These are phyloP conservation scores for Lycopodina hypogea DNA, from an alignment of 37 sponge, comb jelly and placozoan genomes.

Conservation along the genomic window DNA sequence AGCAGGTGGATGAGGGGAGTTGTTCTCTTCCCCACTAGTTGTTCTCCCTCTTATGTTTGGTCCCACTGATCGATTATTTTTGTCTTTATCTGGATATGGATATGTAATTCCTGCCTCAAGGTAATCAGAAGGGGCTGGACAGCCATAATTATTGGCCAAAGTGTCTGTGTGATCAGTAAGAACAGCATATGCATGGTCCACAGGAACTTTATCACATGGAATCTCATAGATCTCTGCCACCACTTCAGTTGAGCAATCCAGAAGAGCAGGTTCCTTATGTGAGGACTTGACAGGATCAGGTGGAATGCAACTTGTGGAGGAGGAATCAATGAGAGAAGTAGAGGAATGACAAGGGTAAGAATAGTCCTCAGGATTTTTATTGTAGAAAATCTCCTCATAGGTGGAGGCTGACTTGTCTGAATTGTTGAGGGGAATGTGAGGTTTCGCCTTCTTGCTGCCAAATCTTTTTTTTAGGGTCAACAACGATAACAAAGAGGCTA, in stretches of 20 bases:
- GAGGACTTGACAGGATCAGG: too few relatives aligned
- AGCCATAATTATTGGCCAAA: background rate
- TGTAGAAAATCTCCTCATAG: conserved; percentile 3
- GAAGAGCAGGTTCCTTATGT: too few relatives aligned
- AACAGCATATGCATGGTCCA: too few relatives aligned
- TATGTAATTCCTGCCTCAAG: background rate
- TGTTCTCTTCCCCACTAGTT: background rate
- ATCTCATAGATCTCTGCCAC: too few relatives aligned
- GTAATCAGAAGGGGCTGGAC: background rate
- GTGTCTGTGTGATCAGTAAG: too few relatives aligned
- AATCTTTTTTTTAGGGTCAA: too few relatives aligned
- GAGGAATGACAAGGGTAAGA: conserved; percentile 31
- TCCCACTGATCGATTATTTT: background rate
- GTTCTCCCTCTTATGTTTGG: background rate
- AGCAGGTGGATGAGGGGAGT: background rate
- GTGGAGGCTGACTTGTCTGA: background rate
- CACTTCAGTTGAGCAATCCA: too few relatives aligned
- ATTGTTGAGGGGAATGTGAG: background rate
- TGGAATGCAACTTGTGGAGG: too few relatives aligned
- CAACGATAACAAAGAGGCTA: too few relatives aligned
- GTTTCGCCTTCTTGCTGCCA: too few relatives aligned
- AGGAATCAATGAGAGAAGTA: too few relatives aligned
- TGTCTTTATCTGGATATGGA: background rate
- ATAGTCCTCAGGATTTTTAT: conserved; percentile 7
- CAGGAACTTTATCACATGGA: too few relatives aligned